Evolutionary conservation across 2,888 invertebrate genomes (phyloP), one percentile per base, ranked within the genome.

Genomic region (Andrena chrysosceles): DNA sequence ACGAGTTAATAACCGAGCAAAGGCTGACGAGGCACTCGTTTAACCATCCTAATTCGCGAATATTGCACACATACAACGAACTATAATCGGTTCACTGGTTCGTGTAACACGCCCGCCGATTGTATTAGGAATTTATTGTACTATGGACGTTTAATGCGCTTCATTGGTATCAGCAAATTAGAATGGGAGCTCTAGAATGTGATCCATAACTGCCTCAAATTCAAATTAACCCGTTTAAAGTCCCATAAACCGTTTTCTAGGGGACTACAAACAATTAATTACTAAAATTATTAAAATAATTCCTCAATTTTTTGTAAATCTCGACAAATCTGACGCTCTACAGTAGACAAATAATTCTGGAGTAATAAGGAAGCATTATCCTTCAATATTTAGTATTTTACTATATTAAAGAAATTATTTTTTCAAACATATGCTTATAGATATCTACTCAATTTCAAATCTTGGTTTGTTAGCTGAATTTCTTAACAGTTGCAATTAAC

Each of bases 31-130:
- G 20, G 71, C 68, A 78, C 69, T 83, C 83, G 62, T 83, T 84
- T 84, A 81, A 85, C 74, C 82, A 73, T 67, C 72, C 74, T 82
- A 76, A 85, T 82, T 79, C 76, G 75, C 75, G 85, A 84, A 82
- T 85, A 77, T 85, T 79, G 66, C 77, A 67, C 74, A 26, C 66
- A 71, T 66, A 76, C 63, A 60, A 64, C 69, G 49, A 80, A 83
- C 77, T 83, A 62, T 72, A 72, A 75, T 69, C 85, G 85, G 83
- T 80, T 83, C 85, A 69, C 68, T 79, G 85, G 64, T 54, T 79
- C 85, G 72, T 75, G 85, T 85, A 85, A 85, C 85, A 76, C 71
- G 76, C 71, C 26, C 59, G 64, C 49, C 64, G 69, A 81, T 66
- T 77, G 56, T 72, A 72, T 63, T 84, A 78, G 75, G 60, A 78